Conservation (phyloP, 1,140 invertebrate species). For the Dreissena polymorpha region DNA sequence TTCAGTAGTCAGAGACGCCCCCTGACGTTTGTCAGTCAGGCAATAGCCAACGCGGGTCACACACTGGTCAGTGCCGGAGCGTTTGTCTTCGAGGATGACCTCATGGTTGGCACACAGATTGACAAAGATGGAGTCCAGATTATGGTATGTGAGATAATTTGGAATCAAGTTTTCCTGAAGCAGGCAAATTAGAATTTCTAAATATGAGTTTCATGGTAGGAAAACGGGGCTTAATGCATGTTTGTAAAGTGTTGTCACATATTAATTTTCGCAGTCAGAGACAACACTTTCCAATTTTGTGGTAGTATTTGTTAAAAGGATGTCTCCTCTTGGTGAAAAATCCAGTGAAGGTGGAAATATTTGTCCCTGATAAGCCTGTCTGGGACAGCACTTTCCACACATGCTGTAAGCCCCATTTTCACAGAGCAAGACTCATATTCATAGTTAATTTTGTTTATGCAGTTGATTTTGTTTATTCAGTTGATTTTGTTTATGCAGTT, state of each 20-base stretch:
- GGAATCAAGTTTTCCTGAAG: neutral
- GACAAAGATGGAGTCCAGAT: slow-evolving; percentile 84
- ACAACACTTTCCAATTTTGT: too few relatives aligned
- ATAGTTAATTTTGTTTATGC: too few relatives aligned
- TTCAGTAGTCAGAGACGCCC: slow-evolving; percentile 48
- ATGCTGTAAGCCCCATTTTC: too few relatives aligned
- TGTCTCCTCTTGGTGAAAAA: too few relatives aligned
- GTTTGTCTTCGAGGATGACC: slow-evolving; percentile 80
- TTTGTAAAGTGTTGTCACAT: neutral
- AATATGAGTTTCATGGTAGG: too few relatives aligned
- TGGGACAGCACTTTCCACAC: too few relatives aligned
- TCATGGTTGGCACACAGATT: slow-evolving; percentile 64
- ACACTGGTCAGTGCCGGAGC: slow-evolving; percentile 74
- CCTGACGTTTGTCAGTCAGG: slow-evolving; percentile 74
- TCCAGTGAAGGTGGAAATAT: too few relatives aligned
- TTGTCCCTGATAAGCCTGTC: too few relatives aligned
- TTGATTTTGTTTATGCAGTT: too few relatives aligned
- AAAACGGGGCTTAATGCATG: neutral
- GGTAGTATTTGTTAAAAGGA: too few relatives aligned
- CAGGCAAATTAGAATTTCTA: neutral
- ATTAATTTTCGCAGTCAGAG: neutral
- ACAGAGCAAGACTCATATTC: too few relatives aligned
- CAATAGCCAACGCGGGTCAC: slow-evolving; percentile 67
- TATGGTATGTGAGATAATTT: slow-evolving; percentile 75
- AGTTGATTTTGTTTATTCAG: too few relatives aligned